phyloP scores from a whole-genome alignment of 2,888 invertebrate genomes.

The Cataglyphis altisquamis region DNA sequence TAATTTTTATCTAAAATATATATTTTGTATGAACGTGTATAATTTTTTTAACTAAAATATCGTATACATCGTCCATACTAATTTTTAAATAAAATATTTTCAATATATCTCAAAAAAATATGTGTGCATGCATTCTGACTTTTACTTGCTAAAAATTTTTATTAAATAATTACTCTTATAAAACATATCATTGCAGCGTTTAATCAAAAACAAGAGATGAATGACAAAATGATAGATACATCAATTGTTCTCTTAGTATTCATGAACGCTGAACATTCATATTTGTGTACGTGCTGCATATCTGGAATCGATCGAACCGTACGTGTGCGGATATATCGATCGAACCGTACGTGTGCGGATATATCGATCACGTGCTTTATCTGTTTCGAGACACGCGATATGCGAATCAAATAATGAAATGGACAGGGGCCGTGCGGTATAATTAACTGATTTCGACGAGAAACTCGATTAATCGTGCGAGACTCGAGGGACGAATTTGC shows the following conservation, averaged over 20 bases:
- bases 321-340: constrained; percentile 45
- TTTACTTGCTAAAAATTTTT: not conserved
- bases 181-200: not conserved
- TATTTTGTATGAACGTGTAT: not conserved
- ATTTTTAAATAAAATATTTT: not conserved
- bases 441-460: constrained; percentile 47
- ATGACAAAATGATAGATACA: constrained; percentile 23
- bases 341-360: constrained; percentile 28
- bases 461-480: constrained; percentile 20
- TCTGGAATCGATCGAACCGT: constrained; percentile 16
- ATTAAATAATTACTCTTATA: not conserved
- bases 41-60: not conserved
- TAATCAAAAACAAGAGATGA: not conserved
- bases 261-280: constrained; percentile 1
- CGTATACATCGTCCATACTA: not conserved
- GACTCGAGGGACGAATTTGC: constrained; percentile 31
- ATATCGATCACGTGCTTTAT: constrained; percentile 40
- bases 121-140: not conserved
- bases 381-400: constrained; percentile 41
- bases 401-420: constrained; percentile 50
- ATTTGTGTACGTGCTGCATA: not conserved
- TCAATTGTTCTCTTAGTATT: constrained; percentile 16
- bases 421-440: constrained; percentile 1
- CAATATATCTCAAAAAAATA: not conserved
- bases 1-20: not conserved